Evolutionary conservation across 1,140 invertebrate species (phyloP), one percentile per base, ranked within the genome.

Genomic region (Mactra quadrangularis): DNA sequence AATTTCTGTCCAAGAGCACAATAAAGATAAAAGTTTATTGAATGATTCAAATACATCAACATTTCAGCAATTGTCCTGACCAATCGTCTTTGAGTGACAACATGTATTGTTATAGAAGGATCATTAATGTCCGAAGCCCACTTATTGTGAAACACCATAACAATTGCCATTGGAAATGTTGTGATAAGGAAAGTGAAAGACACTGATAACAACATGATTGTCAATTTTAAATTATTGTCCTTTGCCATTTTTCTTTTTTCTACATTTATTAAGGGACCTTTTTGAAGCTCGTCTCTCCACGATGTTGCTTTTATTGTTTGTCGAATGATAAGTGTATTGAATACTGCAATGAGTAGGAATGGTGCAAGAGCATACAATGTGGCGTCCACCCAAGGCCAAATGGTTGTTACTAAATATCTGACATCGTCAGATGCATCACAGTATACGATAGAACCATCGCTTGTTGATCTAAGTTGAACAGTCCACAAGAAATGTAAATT

Each of bases 1-100:
- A 93, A 93, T 72, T 90, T 91, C 57, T 90, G 89, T 31, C 93
- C 92, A 33, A 89, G 90, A 35, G 90, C 91, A 84, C 91, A 92
- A 85, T 93, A 93, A 22, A 93, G 84, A 71, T 92, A 92, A 82
- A 93, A 93, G 83, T 93, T 93, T 19, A 91, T 88, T 9, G 92
- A 92, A 83, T 93, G 93, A 84, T 93, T 93, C 0, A 92, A 47
- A 86, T 91, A 93, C 90, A 93, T 92, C 2, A 92, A 85, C 60
- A 92, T 76, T 55, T 91, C 87, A 0, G 89, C 85, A 25, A 90
- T 83, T 0, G 91, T 91, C 25, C 84, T 33, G 0, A 89, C 78
- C 22, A 92, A 77, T 33, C 53, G 55, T 52, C 70, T 35, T 17
- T 75, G 79, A 52, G 71, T 55, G 22, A 66, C 27, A 4, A 74